Conservation (phyloP, 2,113 vertebrate genomes). For the Cyanoramphus novaezelandiae region DNA sequence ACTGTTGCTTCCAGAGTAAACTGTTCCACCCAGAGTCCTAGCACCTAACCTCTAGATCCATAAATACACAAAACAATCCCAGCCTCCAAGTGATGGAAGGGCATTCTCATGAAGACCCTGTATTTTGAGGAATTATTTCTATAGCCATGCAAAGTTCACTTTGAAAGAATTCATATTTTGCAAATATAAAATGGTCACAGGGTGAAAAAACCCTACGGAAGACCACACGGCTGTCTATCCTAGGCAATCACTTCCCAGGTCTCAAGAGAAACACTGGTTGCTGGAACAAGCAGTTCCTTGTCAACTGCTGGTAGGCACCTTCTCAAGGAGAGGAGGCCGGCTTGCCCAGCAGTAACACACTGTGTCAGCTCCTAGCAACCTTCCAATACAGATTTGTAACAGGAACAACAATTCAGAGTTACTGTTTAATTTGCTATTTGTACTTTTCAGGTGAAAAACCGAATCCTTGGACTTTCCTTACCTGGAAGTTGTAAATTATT, state of each 20-base stretch:
- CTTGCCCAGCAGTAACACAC: not conserved
- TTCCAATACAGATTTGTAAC: not conserved
- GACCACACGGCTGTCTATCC: not conserved
- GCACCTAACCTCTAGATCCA: not conserved
- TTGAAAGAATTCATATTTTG: not conserved
- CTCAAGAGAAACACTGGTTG: not conserved
- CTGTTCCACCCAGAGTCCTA: not conserved
- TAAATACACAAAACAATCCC: not conserved
- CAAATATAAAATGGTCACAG: not conserved
- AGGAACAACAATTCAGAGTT: not conserved
- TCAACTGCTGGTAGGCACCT: not conserved
- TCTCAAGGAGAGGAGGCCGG: not conserved
- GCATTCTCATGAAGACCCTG: not conserved
- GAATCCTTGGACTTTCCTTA: not conserved
- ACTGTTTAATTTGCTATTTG: not conserved
- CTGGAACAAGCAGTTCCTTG: not conserved
- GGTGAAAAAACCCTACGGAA: rapidly evolving
- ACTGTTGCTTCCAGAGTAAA: not conserved
- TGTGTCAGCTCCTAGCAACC: not conserved
- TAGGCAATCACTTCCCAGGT: not conserved
- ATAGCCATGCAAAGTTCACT: not conserved
- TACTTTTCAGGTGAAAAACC: not conserved
- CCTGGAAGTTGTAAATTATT: not conserved
- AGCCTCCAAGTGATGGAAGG: not conserved
- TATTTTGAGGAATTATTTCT: not conserved